phyloP scores from a whole-genome alignment of 2,888 invertebrate species.

The Pyrgus malvae region DNA sequence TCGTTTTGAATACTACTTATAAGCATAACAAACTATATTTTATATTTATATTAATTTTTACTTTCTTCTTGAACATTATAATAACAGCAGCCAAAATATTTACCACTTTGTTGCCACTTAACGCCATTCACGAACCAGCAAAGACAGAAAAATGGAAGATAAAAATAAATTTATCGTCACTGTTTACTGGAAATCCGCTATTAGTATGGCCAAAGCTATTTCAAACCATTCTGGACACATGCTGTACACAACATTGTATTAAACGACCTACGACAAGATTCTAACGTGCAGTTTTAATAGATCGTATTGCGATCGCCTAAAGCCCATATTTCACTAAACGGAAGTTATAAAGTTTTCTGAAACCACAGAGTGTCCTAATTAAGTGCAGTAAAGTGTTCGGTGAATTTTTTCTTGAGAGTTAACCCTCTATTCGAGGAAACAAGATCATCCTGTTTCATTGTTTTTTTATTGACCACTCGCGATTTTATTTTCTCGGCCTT shows the following conservation, averaged over 20 bases:
- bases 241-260: constrained; percentile 42
- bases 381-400: constrained; percentile 48
- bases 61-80: too few species aligned
- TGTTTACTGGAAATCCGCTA: constrained; percentile 31
- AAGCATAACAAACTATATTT: too few species aligned
- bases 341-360: background rate
- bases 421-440: constrained; percentile 32
- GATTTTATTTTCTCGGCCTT: constrained; percentile 12
- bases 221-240: constrained; percentile 50
- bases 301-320: constrained; percentile 18
- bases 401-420: constrained; percentile 36
- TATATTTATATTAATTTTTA: too few species aligned
- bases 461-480: constrained; percentile 24
- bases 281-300: constrained; percentile 21
- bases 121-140: background rate
- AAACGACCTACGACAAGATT: constrained; percentile 42
- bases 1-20: too few species aligned
- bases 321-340: constrained; percentile 1
- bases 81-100: too few species aligned
- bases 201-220: constrained; percentile 35
- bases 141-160: too few species aligned
- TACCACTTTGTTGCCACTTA: too few species aligned
- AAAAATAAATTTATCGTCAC: too few species aligned
- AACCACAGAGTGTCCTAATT: constrained; percentile 41
- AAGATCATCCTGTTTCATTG: constrained; percentile 26